phyloP scores from a whole-genome alignment of 2,888 invertebrate genomes.

The Geotrupes spiniger region DNA sequence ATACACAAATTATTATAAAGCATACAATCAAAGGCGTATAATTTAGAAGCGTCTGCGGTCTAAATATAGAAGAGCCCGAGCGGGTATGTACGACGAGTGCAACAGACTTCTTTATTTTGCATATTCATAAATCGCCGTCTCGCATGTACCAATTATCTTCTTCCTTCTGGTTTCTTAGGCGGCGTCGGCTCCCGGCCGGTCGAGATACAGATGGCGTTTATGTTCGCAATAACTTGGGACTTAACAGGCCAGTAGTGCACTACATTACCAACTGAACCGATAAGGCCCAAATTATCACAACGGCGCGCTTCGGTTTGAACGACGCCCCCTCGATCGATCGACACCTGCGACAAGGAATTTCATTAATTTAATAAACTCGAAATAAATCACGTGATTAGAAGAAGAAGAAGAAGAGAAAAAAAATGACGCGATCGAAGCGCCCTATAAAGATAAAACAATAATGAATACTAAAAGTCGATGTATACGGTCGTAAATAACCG shows the following conservation, averaged over 20 bases:
- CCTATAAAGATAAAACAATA: conserved; percentile 6
- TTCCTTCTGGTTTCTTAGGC: conserved; percentile 12
- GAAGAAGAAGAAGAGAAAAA: too few species aligned
- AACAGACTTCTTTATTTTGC: conserved; percentile 12
- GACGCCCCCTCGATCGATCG: not conserved
- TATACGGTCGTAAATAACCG: conserved; percentile 9
- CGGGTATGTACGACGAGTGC: conserved; percentile 7
- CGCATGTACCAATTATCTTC: conserved; percentile 16
- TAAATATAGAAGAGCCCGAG: conserved; percentile 5
- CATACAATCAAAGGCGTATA: conserved; percentile 5
- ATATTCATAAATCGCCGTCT: conserved; percentile 17
- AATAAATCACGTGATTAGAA: not conserved
- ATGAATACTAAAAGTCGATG: conserved; percentile 3
- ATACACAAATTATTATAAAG: conserved; percentile 5
- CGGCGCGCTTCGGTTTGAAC: not conserved
- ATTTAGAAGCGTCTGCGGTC: conserved; percentile 4
- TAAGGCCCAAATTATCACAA: conserved; percentile 60
- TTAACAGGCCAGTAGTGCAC: conserved; percentile 81
- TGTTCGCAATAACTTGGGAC: conserved; percentile 68
- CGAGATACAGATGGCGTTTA: conserved; percentile 18
- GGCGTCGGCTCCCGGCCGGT: conserved; percentile 14
- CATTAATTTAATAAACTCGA: not conserved
- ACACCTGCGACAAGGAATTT: not conserved
- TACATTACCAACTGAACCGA: conserved; percentile 65
- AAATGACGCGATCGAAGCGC: not conserved